Percentiles rank a stretch among this genome's conserved stretches.
These are phyloP conservation scores for Amphimallon solstitiale DNA, from an alignment of 2,888 invertebrate genomes.

Conservation along the genomic window DNA sequence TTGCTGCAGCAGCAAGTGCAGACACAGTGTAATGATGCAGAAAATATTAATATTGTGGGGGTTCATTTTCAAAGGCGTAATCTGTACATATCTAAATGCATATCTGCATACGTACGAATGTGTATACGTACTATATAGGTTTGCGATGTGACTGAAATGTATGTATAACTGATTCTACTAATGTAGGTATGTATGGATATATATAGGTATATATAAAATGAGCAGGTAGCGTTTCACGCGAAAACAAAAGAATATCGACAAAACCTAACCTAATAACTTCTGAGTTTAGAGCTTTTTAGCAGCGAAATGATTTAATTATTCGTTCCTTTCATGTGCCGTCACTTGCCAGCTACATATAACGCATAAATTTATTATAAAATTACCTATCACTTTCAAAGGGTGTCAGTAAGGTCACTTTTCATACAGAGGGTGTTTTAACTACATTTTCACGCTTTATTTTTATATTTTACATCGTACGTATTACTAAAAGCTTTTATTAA, in stretches of 20 bases:
- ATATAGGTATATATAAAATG: too few relatives aligned
- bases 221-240: neutral
- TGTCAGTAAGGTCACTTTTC: slow-evolving; percentile 57
- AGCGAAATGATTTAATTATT: slow-evolving; percentile 54
- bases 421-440: slow-evolving; percentile 49
- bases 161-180: too few relatives aligned
- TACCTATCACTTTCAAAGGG: slow-evolving; percentile 56
- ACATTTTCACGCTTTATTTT: slow-evolving; percentile 43
- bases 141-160: too few relatives aligned
- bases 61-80: too few relatives aligned
- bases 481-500: slow-evolving; percentile 35
- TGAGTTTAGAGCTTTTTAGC: slow-evolving; percentile 58
- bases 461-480: slow-evolving; percentile 12
- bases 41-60: too few relatives aligned
- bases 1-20: too few relatives aligned
- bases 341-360: slow-evolving; percentile 58
- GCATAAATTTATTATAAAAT: slow-evolving; percentile 59
- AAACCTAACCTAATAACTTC: slow-evolving; percentile 47
- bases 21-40: too few relatives aligned
- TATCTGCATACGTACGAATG: too few relatives aligned
- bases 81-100: too few relatives aligned
- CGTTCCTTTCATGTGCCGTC: slow-evolving; percentile 56
- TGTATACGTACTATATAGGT: too few relatives aligned
- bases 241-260: slow-evolving; percentile 13
- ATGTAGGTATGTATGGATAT: too few relatives aligned